Base-by-base conservation (phyloP, 2,888 invertebrate genomes). In the Heterodera filipjevi region DNA sequence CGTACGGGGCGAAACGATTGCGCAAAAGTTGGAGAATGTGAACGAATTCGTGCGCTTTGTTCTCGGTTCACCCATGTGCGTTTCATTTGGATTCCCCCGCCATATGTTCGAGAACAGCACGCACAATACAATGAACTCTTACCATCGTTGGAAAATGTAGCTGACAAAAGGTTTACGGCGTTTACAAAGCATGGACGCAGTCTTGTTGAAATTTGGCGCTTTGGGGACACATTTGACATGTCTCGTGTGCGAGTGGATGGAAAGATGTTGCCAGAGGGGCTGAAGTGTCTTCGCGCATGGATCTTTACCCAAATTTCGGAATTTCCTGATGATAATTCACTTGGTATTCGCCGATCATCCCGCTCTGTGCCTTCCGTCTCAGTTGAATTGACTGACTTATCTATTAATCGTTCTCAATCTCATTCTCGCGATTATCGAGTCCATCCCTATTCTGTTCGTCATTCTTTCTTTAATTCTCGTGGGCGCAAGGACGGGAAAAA, bases 191-290 rank as follows among this genome's bases (percentile, higher is more conserved):
- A n/a, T 22, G 71, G 71, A 3, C 32, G 71, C 3, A 44, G 39
- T 22, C 3, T 70, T 5, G 30, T 70, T 1, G 71, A 70, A 3
- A 22, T 70, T 2, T 70, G 71, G 71, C 1, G 30, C 8, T 70
- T 44, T 30, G 71, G 71, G 3, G 46, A 70, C 46, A 44, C 71
- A 8, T 70, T 70, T 27, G 71, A 70, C 46, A 44, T n/a, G 46
- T 30, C 71, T 8, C 2, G 71, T 5, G 71, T 70, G 39, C 39
- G 30, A n/a, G 71, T 5, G 22, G 71, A 70, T 6, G 71, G 71
- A 70, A 44, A n/a, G 22, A 70, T 70, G 5, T n/a, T 46, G 39
- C n/a, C 39, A 0, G 71, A 70, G 6, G 71, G 71, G 6, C 30
- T 70, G 32, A 70, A 39, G 12, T 39, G 39, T n/a, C 46, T 70